phyloP scores from a whole-genome alignment of 2,113 vertebrate genomes.

The Larimichthys crocea region DNA sequence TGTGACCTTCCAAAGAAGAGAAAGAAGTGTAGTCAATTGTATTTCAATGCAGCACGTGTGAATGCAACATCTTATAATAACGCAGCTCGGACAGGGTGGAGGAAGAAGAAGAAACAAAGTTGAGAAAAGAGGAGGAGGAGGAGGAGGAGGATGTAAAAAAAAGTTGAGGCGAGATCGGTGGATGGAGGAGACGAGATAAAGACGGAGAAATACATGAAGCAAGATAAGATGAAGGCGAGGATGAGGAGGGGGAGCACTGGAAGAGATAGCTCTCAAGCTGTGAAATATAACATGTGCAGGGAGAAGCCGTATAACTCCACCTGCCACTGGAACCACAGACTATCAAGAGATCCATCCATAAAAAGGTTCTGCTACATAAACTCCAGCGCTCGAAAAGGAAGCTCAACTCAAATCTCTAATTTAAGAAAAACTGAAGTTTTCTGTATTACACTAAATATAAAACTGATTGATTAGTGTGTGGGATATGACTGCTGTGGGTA shows the following conservation, averaged over 20 bases:
- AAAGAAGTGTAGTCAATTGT: neutral
- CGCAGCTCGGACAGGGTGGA: neutral
- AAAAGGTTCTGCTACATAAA: conserved; percentile 47
- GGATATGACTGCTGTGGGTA: neutral
- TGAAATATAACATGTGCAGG: conserved; percentile 30
- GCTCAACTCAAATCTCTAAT: conserved; percentile 23
- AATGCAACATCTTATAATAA: conserved; percentile 1
- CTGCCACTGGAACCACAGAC: conserved; percentile 3
- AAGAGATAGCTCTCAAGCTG: conserved; percentile 1
- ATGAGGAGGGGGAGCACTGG: neutral
- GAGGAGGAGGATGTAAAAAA: neutral
- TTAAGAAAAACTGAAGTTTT: conserved; percentile 15
- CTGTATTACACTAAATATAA: conserved; percentile 8
- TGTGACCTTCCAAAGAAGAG: conserved; percentile 39
- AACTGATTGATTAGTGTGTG: conserved; percentile 30
- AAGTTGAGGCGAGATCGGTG: neutral
- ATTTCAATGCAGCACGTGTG: conserved; percentile 10
- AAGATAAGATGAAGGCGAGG: conserved; percentile 12
- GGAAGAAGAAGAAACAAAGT: neutral
- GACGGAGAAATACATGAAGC: neutral
- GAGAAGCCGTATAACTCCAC: neutral
- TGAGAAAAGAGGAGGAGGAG: neutral
- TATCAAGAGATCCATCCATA: conserved; percentile 11
- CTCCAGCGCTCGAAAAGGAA: neutral
- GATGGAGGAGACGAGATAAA: conserved; percentile 9